Percentiles rank a stretch among this genome's conserved stretches.
phyloP scores from a whole-genome alignment of 2,888 invertebrate species.

The Kryphioiulus occultus region DNA sequence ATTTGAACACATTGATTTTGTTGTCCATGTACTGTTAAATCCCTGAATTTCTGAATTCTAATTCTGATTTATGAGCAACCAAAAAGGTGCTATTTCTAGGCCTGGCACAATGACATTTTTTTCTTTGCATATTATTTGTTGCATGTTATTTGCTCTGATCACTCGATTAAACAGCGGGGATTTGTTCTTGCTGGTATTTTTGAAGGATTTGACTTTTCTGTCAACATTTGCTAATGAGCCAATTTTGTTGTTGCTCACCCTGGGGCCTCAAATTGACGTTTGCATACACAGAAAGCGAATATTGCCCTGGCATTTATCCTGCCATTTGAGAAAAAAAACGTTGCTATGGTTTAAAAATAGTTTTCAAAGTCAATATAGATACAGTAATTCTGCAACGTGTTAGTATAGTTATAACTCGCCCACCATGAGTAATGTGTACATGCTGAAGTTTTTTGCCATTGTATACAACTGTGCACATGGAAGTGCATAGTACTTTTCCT shows the following conservation, averaged over 20 bases:
- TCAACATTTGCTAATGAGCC: background rate
- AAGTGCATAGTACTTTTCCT: background rate
- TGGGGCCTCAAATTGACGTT: background rate
- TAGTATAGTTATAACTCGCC: background rate
- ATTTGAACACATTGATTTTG: no score
- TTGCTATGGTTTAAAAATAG: background rate
- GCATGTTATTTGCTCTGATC: background rate
- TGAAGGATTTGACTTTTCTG: background rate
- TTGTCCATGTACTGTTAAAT: no score
- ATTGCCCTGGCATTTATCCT: background rate
- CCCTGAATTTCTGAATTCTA: no score
- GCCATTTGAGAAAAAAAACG: background rate
- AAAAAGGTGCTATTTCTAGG: no score
- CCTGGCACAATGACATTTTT: background rate
- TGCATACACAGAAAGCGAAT: background rate
- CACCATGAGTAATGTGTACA: background rate
- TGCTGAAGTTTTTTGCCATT: background rate
- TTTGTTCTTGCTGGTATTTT: background rate
- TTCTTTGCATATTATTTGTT: background rate
- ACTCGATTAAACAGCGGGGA: background rate
- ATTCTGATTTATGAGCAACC: no score
- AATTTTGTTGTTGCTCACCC: background rate
- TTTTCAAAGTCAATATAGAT: conserved; percentile 5
- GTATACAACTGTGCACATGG: background rate
- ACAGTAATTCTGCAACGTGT: conserved; percentile 5